Percentiles rank a stretch among this genome's conserved stretches.
Evolutionary conservation across 2,797 vertebrate genomes (phyloP).

Genomic region (Heliangelus exortis): DNA sequence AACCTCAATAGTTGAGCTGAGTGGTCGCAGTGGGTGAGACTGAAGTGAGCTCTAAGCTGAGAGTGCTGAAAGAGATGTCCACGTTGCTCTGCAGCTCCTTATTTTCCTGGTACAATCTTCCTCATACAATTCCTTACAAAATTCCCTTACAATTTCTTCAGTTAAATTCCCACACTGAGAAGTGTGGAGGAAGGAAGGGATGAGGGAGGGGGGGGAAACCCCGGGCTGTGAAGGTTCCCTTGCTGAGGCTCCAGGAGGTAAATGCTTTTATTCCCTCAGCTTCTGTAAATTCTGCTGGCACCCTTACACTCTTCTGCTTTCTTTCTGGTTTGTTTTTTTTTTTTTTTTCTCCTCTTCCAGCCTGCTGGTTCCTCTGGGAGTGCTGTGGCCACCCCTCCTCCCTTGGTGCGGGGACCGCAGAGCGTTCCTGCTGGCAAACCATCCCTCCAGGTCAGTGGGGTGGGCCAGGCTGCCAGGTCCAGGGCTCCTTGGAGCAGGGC

Average conservation of each 20-base stretch:
- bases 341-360: constrained; percentile 72
- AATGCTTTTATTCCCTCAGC: neutral
- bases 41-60: neutral
- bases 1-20: neutral
- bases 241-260: neutral
- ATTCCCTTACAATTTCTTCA: neutral
- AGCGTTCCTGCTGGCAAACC: constrained; percentile 87
- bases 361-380: constrained; percentile 80
- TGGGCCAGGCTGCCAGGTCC: neutral
- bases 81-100: neutral
- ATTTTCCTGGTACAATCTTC: neutral
- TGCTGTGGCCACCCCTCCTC: constrained; percentile 90
- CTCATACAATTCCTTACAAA: neutral
- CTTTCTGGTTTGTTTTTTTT: neutral
- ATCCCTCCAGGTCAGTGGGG: constrained; percentile 86
- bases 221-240: neutral
- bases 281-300: constrained; percentile 9
- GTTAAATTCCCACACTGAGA: neutral
- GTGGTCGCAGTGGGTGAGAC: neutral
- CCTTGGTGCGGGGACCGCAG: constrained; percentile 90
- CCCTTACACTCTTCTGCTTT: neutral
- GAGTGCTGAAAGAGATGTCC: neutral
- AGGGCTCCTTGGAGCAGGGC: neutral
- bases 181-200: neutral
- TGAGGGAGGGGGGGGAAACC: neutral